phyloP scores from a whole-genome alignment of 2,888 invertebrate genomes.

The Tupiocoris notatus region DNA sequence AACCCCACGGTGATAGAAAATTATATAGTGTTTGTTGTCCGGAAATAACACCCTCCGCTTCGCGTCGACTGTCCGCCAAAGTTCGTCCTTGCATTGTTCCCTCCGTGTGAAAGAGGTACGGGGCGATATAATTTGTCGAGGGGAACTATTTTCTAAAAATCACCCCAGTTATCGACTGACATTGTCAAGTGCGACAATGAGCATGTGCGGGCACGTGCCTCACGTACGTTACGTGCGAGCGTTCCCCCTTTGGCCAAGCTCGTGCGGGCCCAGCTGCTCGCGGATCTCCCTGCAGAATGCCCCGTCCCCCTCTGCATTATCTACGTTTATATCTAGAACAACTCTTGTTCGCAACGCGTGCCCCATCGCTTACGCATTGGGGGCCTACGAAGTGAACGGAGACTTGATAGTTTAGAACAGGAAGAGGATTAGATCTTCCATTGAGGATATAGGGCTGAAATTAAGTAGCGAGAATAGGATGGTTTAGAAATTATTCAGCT shows the following conservation, averaged over 20 bases:
- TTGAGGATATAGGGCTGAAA: no score
- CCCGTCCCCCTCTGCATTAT: not conserved
- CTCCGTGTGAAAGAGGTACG: not conserved
- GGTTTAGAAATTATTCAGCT: no score
- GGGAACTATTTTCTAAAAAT: not conserved
- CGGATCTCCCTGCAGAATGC: not conserved
- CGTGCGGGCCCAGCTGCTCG: not conserved
- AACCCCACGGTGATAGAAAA: no score
- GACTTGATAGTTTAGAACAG: no score
- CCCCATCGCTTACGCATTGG: no score
- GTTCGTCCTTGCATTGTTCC: not conserved
- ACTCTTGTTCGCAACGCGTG: not conserved
- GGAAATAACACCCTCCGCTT: not conserved
- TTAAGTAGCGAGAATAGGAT: no score
- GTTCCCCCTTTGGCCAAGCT: no score
- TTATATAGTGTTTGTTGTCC: not conserved
- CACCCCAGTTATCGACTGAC: not conserved
- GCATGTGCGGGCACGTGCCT: not conserved
- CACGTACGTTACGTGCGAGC: not conserved
- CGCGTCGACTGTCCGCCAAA: not conserved
- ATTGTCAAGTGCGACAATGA: not conserved
- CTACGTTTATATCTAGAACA: not conserved
- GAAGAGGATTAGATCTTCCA: no score
- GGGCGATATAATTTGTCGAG: not conserved
- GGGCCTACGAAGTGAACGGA: no score